Evolutionary conservation across 2,797 vertebrate genomes (phyloP).

Genomic region (Glyptemys insculpta): DNA sequence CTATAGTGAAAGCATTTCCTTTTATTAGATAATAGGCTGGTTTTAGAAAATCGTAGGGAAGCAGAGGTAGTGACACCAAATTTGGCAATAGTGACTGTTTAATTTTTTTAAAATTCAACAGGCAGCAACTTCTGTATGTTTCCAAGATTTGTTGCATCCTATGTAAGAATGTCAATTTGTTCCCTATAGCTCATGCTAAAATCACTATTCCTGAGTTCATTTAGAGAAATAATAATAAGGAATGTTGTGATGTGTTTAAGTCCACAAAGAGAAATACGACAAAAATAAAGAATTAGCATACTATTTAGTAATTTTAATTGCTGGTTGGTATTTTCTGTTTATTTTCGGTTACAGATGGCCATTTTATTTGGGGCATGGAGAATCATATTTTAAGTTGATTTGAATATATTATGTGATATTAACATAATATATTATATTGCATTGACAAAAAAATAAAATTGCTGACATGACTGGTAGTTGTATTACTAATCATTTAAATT

Average conservation of each 20-base stretch:
- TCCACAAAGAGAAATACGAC: not conserved
- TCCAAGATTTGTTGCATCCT: not conserved
- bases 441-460: not conserved
- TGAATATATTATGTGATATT: not conserved
- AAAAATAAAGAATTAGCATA: not conserved
- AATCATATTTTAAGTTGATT: not conserved
- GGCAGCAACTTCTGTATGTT: not conserved
- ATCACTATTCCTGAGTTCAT: not conserved
- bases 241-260: not conserved
- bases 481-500: not conserved
- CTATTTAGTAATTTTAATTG: not conserved
- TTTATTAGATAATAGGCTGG: slow-evolving; percentile 24
- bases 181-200: not conserved
- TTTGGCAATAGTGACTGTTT: slow-evolving; percentile 13
- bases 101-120: not conserved
- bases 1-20: slow-evolving; percentile 67
- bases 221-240: not conserved
- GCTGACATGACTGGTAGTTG: not conserved
- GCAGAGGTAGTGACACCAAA: not conserved
- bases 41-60: slow-evolving; percentile 28
- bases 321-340: not conserved
- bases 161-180: not conserved
- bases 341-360: not conserved
- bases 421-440: not conserved
- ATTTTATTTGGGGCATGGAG: not conserved